These are phyloP conservation scores for Cyprinodon tularosa DNA, from an alignment of 2,113 vertebrate species.

Conservation along the genomic window DNA sequence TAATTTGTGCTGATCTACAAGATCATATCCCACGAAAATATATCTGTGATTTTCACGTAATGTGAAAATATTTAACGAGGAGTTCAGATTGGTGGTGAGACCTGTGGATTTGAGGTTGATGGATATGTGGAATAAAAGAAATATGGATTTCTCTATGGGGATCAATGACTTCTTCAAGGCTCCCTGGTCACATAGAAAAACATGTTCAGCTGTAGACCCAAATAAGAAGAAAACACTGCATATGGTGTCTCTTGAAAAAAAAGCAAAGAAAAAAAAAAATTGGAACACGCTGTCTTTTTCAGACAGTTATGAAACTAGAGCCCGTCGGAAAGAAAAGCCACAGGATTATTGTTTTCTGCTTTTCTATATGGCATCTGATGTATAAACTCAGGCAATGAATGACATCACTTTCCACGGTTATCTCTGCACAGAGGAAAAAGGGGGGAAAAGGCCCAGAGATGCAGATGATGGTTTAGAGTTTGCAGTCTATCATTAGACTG, in stretches of 20 bases:
- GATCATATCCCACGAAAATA: too few species aligned
- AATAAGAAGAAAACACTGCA: neutral
- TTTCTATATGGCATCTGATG: constrained; percentile 52
- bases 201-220: constrained; percentile 18
- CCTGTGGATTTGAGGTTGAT: neutral
- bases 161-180: neutral
- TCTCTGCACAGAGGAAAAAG: constrained; percentile 27
- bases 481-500: constrained; percentile 70
- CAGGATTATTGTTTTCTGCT: constrained; percentile 50
- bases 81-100: neutral
- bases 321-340: constrained; percentile 27
- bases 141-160: too few species aligned
- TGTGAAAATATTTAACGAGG: neutral
- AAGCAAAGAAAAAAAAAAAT: constrained; percentile 15
- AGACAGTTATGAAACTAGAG: constrained; percentile 32
- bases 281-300: constrained; percentile 10
- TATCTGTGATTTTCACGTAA: neutral
- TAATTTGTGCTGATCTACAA: neutral
- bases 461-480: constrained; percentile 66
- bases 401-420: constrained; percentile 73
- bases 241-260: constrained; percentile 21
- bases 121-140: too few species aligned
- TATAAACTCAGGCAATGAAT: constrained; percentile 46
- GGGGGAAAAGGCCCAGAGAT: constrained; percentile 37
- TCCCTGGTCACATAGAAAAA: neutral